Evolutionary conservation across 2,113 vertebrate genomes (phyloP).

Genomic region (Embiotoca jacksoni): DNA sequence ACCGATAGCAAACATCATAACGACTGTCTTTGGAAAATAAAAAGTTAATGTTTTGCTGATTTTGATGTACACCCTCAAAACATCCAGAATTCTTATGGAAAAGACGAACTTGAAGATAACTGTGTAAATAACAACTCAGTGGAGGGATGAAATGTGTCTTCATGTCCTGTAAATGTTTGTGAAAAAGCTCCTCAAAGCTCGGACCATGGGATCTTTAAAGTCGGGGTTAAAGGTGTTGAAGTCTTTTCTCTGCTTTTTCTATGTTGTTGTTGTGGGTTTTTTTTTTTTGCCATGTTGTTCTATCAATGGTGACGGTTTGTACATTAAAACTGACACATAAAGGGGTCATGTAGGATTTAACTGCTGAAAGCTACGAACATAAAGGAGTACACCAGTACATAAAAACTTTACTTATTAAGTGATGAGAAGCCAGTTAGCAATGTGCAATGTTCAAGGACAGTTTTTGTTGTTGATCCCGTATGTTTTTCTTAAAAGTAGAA

Average conservation of each 20-base stretch:
- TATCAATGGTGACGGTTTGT: background rate
- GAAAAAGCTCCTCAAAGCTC: background rate
- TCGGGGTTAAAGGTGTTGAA: background rate
- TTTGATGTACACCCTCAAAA: background rate
- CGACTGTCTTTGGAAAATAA: background rate
- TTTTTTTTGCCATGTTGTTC: background rate
- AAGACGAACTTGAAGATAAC: background rate
- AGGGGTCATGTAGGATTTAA: background rate
- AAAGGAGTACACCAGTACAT: no score
- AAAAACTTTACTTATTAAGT: background rate
- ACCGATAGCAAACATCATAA: background rate
- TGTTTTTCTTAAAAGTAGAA: no score
- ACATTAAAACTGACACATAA: background rate
- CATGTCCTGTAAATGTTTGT: background rate
- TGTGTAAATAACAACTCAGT: slow-evolving; percentile 23
- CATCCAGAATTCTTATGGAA: background rate
- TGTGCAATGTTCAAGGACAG: no score
- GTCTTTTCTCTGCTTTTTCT: background rate
- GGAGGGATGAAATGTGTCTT: slow-evolving; percentile 15
- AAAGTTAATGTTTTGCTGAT: background rate
- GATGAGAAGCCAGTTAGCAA: background rate
- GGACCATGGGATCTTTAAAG: slow-evolving; percentile 3
- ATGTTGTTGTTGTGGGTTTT: no score
- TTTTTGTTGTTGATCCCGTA: background rate
- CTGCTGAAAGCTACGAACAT: background rate